phyloP scores from a whole-genome alignment of 2,113 vertebrate species.

The Acanthisitta chloris region DNA sequence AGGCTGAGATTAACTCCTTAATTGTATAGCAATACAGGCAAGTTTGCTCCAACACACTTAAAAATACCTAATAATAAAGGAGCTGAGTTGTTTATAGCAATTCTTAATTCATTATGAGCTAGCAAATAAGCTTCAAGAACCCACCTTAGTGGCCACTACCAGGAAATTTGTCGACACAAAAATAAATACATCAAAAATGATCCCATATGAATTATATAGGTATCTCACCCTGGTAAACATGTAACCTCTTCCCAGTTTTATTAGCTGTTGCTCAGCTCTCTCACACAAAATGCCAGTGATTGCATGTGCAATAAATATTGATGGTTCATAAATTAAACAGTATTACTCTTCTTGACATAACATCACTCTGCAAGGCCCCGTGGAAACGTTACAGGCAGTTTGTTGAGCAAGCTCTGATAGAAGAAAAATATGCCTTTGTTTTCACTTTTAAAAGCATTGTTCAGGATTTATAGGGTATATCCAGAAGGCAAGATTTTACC shows the following conservation, averaged over 20 bases:
- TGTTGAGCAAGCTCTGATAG: background rate
- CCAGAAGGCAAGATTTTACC: conserved; percentile 12
- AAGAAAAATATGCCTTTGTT: conserved; percentile 25
- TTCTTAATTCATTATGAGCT: background rate
- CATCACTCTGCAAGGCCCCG: conserved; percentile 12
- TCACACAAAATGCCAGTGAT: background rate
- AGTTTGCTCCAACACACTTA: background rate
- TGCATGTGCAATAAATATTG: conserved; percentile 52
- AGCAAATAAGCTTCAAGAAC: background rate
- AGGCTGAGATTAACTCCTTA: background rate
- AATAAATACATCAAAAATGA: conserved; percentile 1
- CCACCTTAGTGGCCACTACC: background rate
- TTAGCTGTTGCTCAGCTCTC: conserved; percentile 17
- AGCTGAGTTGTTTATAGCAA: background rate
- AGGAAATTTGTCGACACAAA: background rate
- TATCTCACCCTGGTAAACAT: background rate
- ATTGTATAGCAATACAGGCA: background rate
- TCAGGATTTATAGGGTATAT: conserved; percentile 19
- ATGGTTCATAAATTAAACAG: conserved; percentile 39
- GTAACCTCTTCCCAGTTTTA: background rate
- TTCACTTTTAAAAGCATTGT: conserved; percentile 15
- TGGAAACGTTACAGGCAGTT: background rate
- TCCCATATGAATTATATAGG: background rate
- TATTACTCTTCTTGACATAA: conserved; percentile 47
- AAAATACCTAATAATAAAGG: background rate